Conservation (phyloP, 2,888 invertebrate species). For the Scrobipalpa atriplicella region DNA sequence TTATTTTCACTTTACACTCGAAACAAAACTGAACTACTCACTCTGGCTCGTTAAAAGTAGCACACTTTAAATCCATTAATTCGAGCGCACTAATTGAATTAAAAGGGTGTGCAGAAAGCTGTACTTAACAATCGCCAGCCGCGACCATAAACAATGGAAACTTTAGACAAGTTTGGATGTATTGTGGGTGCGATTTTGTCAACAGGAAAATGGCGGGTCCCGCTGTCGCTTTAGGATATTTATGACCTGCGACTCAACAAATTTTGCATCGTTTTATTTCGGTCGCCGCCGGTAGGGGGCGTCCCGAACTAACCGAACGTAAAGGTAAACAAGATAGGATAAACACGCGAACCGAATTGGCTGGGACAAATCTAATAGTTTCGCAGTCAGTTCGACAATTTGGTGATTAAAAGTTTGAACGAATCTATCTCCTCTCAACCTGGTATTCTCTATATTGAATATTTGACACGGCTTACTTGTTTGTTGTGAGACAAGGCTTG, state of each 20-base stretch:
- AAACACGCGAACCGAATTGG: slow-evolving; percentile 48
- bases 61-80: slow-evolving; percentile 27
- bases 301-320: slow-evolving; percentile 58
- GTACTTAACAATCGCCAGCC: slow-evolving; percentile 58
- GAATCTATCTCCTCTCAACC: neutral
- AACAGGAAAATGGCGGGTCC: slow-evolving; percentile 80
- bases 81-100: slow-evolving; percentile 52
- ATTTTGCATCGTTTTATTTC: slow-evolving; percentile 75
- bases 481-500: no score
- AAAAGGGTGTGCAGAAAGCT: slow-evolving; percentile 53
- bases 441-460: no score
- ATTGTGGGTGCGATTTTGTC: slow-evolving; percentile 77
- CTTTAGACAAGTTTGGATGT: slow-evolving; percentile 77
- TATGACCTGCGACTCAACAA: slow-evolving; percentile 73
- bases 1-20: neutral
- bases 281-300: slow-evolving; percentile 34
- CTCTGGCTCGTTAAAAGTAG: slow-evolving; percentile 17
- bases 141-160: slow-evolving; percentile 71
- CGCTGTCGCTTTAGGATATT: slow-evolving; percentile 72
- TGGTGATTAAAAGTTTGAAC: slow-evolving; percentile 11
- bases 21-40: neutral
- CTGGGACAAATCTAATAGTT: slow-evolving; percentile 29
- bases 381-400: slow-evolving; percentile 7
- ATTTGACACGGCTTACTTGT: neutral
- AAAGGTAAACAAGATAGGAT: slow-evolving; percentile 64